Percentiles rank a stretch among this genome's conserved stretches.
These are phyloP conservation scores for Zapornia atra DNA, from an alignment of 2,113 vertebrate genomes.

Conservation along the genomic window DNA sequence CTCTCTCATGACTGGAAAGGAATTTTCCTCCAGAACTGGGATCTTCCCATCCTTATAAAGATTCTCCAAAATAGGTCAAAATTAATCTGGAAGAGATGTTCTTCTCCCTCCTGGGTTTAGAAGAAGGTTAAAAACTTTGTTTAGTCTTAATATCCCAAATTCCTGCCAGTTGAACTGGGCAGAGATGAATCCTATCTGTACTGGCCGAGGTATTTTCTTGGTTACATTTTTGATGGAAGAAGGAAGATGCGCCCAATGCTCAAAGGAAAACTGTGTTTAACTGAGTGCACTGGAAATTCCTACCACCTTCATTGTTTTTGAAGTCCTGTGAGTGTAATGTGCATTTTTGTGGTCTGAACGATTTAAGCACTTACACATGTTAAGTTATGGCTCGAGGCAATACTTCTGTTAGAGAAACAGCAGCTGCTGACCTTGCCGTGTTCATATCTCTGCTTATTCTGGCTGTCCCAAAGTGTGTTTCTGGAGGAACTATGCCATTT, in stretches of 20 bases:
- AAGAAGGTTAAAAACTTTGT: neutral
- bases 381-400: neutral
- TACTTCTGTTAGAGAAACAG: neutral
- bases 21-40: neutral
- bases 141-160: neutral
- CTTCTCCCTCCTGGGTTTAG: neutral
- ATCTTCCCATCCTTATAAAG: neutral
- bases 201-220: neutral
- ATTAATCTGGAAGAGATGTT: neutral
- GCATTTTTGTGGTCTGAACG: slow-evolving; percentile 21
- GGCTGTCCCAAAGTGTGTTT: neutral
- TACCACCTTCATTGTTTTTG: neutral
- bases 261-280: neutral
- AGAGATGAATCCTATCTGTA: slow-evolving; percentile 1
- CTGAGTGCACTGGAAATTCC: neutral
- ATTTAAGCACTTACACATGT: slow-evolving; percentile 37
- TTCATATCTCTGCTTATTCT: neutral
- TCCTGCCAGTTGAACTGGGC: neutral
- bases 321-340: neutral
- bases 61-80: neutral
- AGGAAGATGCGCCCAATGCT: neutral
- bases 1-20: neutral
- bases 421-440: neutral
- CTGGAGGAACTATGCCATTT: neutral
- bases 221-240: neutral